These are phyloP conservation scores for Salvelinus fontinalis DNA, from an alignment of 2,113 vertebrate genomes.

Conservation along the genomic window DNA sequence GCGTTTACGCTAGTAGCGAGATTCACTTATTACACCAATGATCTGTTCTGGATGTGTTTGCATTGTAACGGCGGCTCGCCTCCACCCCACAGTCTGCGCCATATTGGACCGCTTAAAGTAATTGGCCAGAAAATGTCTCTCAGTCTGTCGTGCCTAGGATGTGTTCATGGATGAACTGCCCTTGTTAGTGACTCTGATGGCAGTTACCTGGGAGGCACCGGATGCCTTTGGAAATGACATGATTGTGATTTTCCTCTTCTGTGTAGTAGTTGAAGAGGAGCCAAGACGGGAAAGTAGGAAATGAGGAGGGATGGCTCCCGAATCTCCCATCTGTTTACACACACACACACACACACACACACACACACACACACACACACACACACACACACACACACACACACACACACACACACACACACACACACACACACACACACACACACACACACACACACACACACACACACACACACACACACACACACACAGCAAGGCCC, in stretches of 20 bases:
- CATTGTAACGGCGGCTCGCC: conserved; percentile 21
- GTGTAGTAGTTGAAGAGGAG: conserved; percentile 19
- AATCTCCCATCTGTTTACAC: conserved; percentile 14
- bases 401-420: too few species aligned
- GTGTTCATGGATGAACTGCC: conserved; percentile 32
- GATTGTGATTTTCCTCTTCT: conserved; percentile 23
- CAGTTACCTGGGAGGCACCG: conserved; percentile 14
- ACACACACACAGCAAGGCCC: conserved; percentile 14
- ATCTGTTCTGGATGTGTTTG: conserved; percentile 33
- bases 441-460: neutral
- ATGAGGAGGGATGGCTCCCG: conserved; percentile 28
- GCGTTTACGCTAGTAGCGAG: neutral
- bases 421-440: neutral
- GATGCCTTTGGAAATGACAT: conserved; percentile 39
- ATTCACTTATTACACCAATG: conserved; percentile 41
- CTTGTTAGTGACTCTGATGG: conserved; percentile 38
- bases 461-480: neutral
- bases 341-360: neutral
- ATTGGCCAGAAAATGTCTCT: conserved; percentile 46
- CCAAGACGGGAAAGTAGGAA: conserved; percentile 23
- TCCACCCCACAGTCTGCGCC: conserved; percentile 9
- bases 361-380: neutral
- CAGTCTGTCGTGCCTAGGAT: conserved; percentile 17
- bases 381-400: conserved; percentile 2
- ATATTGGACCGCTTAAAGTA: conserved; percentile 33